Evolutionary conservation across 1,140 invertebrate species (phyloP).

Genomic region (Macrotrachela quadricornifera): DNA sequence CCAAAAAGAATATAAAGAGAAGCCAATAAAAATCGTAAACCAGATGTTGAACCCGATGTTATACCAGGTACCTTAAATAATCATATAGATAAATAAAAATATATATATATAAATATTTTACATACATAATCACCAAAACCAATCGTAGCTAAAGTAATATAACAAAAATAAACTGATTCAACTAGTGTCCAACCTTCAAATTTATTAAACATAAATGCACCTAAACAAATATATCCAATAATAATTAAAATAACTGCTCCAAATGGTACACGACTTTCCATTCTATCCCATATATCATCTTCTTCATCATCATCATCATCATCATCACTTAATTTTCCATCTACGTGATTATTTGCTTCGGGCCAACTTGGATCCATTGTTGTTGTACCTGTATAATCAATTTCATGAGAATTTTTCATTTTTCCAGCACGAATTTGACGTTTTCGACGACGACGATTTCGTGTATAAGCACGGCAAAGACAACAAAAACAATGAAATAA

Average conservation of each 20-base stretch:
- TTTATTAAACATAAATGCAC: constrained; percentile 61
- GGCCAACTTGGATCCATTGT: too few relatives aligned
- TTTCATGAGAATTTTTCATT: too few relatives aligned
- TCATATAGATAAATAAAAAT: too few relatives aligned
- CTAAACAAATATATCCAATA: constrained; percentile 64
- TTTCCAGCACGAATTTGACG: too few relatives aligned
- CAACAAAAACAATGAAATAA: not conserved
- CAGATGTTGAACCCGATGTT: not conserved
- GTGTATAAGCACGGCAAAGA: constrained; percentile 12
- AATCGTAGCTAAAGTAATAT: constrained; percentile 53
- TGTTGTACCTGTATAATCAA: too few relatives aligned
- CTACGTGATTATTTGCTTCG: constrained; percentile 3
- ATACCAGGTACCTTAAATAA: too few relatives aligned
- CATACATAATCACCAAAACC: constrained; percentile 89
- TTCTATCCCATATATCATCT: constrained; percentile 14
- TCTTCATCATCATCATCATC: constrained; percentile 21
- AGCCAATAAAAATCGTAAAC: constrained; percentile 18
- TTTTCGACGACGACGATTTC: too few relatives aligned
- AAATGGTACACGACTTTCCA: constrained; percentile 41
- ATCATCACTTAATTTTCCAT: constrained; percentile 15
- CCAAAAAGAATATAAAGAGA: constrained; percentile 77
- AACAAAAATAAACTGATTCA: constrained; percentile 82
- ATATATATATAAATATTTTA: constrained; percentile 37
- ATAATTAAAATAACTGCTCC: constrained; percentile 68
- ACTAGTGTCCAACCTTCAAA: constrained; percentile 65